A percentile compares a stretch with the other conserved stretches of the same genome.
phyloP scores from a whole-genome alignment of 92 coral and sea anemone species.

The Paramuricea clavata region DNA sequence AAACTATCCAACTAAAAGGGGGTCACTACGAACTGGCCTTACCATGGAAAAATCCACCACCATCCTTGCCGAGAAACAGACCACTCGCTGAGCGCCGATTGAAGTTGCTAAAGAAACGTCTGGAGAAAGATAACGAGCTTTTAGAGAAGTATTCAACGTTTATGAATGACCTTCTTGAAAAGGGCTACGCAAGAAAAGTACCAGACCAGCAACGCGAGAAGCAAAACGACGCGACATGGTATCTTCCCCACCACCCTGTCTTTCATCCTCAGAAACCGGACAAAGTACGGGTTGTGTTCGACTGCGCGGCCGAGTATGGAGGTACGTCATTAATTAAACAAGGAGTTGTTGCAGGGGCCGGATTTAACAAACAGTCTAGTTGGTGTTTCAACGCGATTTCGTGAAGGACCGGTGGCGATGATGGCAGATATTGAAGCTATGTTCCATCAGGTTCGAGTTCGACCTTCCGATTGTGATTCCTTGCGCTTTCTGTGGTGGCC shows the following conservation, averaged over 20 bases:
- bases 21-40: conserved; percentile 62
- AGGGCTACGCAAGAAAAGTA: conserved; percentile 25
- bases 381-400: conserved; percentile 14
- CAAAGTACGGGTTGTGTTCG: conserved; percentile 11
- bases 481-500: conserved; percentile 46
- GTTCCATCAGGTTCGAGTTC: conserved; percentile 23
- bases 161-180: background rate
- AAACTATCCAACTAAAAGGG: conserved; percentile 5
- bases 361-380: conserved; percentile 1
- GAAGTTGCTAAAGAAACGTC: background rate
- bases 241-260: conserved; percentile 11
- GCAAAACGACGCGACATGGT: background rate
- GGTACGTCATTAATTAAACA: conserved; percentile 18
- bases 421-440: conserved; percentile 30
- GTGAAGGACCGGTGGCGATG: background rate
- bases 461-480: background rate
- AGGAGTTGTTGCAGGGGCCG: background rate
- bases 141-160: background rate
- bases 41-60: conserved; percentile 44
- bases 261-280: conserved; percentile 37
- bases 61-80: conserved; percentile 43
- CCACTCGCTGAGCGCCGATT: background rate
- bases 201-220: background rate
- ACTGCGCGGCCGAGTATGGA: conserved; percentile 9
- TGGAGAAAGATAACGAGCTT: background rate